Evolutionary conservation across 2,113 vertebrate genomes (phyloP), one percentile per base, ranked within the genome.

Genomic region (Candoia aspera): DNA sequence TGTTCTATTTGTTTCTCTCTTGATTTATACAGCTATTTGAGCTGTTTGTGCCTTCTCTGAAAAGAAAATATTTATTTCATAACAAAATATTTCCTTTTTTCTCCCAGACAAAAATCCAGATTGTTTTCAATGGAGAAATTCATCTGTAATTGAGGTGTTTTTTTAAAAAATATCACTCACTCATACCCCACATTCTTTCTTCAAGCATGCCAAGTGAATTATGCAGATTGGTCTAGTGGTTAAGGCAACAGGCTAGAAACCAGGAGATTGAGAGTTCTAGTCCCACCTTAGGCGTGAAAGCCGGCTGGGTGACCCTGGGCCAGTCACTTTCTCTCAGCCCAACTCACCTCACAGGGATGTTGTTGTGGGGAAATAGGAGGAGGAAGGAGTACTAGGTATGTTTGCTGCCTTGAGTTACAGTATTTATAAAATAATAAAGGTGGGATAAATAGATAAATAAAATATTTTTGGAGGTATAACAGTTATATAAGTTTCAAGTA

Each of bases 11-110:
- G 73, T 92, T 17, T 10, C 59, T 60, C 84, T 13, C 8, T 13
- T 53, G 37, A 57, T 92, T 86, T 53, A 0, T 0, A 4, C 4
- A 24, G 33, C 89, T 93, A 73, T 15, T 9, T 0, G 0, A 37
- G 1, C 37, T 95, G 92, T 84, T 92, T 12, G 57, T 91, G 9
- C 55, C 89, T 95, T 87, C 73, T 10, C 29, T 0, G 5, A 88
- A 58, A 57, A 33, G 33, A 21, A 87, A 49, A 90, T 17, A 3
- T 86, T 23, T 92, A 88, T 90, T 92, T 93, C 29, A 87, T 53
- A 68, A 86, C 9, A 0, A 92, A 92, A 83, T 37, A 0, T 46
- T 60, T 2, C 21, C 13, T 49, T 88, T 92, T 94, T 90, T 21
- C 62, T 49, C 92, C 17, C 8, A 91, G 24, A 89, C 13, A 68